A percentile compares a stretch with the other conserved stretches of the same genome.
These are phyloP conservation scores for Coregonus sp. DNA, from an alignment of 2,797 vertebrate genomes.

Conservation along the genomic window DNA sequence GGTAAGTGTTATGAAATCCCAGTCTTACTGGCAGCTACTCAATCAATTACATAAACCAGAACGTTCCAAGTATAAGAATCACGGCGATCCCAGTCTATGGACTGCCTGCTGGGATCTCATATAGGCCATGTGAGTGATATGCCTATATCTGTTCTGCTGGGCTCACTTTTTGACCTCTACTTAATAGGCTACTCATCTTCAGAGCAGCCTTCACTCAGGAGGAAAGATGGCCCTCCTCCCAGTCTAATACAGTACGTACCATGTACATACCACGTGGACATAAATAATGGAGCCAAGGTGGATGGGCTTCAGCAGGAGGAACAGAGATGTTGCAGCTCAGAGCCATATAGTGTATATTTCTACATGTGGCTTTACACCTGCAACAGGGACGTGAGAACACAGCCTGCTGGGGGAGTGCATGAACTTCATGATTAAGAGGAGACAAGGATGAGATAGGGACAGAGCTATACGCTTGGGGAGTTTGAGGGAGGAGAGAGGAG, in stretches of 20 bases:
- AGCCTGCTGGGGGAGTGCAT: neutral
- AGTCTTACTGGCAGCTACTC: no score
- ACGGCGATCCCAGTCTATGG: no score
- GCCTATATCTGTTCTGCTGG: no score
- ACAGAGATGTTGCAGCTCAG: neutral
- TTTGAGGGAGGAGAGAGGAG: neutral
- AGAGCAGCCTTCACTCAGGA: neutral
- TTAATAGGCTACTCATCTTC: neutral
- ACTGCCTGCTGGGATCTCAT: no score
- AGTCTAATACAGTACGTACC: neutral
- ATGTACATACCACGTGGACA: neutral
- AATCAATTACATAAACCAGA: no score
- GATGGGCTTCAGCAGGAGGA: neutral
- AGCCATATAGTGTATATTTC: neutral
- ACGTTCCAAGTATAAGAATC: no score
- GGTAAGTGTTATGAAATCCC: no score
- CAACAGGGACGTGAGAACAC: neutral
- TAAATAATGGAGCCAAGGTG: neutral
- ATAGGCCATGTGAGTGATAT: no score
- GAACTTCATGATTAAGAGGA: slow-evolving; percentile 16
- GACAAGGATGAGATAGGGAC: neutral
- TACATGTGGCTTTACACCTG: neutral
- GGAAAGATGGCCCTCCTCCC: neutral
- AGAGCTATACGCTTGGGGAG: neutral
- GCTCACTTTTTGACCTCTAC: no score